Evolutionary conservation across 35 echinoderm and acorn worm genomes (phyloP).

Genomic region (Ophiothrix spiculata): DNA sequence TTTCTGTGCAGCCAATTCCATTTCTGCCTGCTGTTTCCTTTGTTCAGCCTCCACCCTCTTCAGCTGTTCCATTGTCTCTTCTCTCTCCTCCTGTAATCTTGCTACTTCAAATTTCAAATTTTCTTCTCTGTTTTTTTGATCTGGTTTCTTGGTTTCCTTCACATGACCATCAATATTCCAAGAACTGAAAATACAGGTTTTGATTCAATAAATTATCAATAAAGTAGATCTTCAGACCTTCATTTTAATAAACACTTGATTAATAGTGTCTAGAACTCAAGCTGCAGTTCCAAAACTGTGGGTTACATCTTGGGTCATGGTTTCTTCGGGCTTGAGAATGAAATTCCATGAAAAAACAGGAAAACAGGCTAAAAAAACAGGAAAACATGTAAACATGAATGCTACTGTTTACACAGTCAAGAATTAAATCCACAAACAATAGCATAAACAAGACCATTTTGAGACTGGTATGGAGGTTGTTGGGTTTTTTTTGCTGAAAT

Average conservation of each 20-base stretch:
- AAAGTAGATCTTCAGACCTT: neutral
- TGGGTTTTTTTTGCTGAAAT: too few relatives aligned
- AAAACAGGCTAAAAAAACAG: neutral
- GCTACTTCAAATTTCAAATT: slow-evolving; percentile 52
- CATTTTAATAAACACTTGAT: neutral
- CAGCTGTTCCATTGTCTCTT: slow-evolving; percentile 57
- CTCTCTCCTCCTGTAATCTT: slow-evolving; percentile 67
- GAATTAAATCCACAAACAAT: too few relatives aligned
- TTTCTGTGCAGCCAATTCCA: slow-evolving; percentile 46
- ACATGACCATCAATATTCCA: slow-evolving; percentile 88
- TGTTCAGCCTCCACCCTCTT: slow-evolving; percentile 61
- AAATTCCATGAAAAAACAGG: too few relatives aligned
- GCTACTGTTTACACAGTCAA: too few relatives aligned
- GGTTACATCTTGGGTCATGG: neutral
- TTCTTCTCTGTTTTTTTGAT: slow-evolving; percentile 30
- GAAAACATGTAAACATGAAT: neutral
- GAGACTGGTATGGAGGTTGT: too few relatives aligned
- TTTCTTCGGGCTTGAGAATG: neutral
- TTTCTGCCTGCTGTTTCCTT: slow-evolving; percentile 40
- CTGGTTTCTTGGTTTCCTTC: slow-evolving; percentile 55
- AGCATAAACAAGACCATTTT: too few relatives aligned
- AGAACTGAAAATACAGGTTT: slow-evolving; percentile 40
- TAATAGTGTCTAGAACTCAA: neutral
- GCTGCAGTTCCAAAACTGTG: neutral
- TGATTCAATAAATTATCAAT: neutral